Percentiles rank a stretch among this genome's conserved stretches.
These are phyloP conservation scores for Carassius gibelio DNA, from an alignment of 2,113 vertebrate species.

Conservation along the genomic window DNA sequence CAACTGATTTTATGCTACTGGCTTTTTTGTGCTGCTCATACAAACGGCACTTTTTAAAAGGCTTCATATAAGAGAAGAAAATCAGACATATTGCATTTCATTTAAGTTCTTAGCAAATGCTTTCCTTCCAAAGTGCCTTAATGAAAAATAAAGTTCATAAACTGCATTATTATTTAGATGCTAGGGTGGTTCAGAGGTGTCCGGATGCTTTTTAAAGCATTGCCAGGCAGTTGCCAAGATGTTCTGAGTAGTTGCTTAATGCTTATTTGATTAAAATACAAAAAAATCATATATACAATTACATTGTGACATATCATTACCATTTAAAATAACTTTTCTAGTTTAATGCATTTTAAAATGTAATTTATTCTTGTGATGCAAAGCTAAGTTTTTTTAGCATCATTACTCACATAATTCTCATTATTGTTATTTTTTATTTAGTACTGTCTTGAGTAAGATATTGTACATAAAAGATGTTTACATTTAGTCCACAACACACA, in stretches of 20 bases:
- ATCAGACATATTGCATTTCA: conserved; percentile 4
- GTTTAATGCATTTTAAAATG: neutral
- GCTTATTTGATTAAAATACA: neutral
- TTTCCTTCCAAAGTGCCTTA: neutral
- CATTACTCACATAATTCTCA: neutral
- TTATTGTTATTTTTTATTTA: too few species aligned
- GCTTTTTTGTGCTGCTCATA: neutral
- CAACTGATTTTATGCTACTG: neutral
- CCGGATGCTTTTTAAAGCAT: neutral
- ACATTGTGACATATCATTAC: neutral
- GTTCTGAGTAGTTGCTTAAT: neutral
- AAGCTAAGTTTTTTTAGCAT: neutral
- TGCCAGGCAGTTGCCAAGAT: neutral
- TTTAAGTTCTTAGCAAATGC: neutral
- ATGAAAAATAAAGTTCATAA: neutral
- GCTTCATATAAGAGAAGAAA: neutral
- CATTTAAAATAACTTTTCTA: neutral
- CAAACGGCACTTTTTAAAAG: neutral
- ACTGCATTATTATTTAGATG: neutral
- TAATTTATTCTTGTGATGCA: neutral
- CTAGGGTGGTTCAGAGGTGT: neutral
- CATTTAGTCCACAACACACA: too few species aligned
- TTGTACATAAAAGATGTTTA: too few species aligned
- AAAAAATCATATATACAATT: neutral
- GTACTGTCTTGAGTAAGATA: too few species aligned